Evolutionary conservation across 2,888 invertebrate genomes (phyloP), one percentile per base, ranked within the genome.

Genomic region (Epirrhoe tristata): DNA sequence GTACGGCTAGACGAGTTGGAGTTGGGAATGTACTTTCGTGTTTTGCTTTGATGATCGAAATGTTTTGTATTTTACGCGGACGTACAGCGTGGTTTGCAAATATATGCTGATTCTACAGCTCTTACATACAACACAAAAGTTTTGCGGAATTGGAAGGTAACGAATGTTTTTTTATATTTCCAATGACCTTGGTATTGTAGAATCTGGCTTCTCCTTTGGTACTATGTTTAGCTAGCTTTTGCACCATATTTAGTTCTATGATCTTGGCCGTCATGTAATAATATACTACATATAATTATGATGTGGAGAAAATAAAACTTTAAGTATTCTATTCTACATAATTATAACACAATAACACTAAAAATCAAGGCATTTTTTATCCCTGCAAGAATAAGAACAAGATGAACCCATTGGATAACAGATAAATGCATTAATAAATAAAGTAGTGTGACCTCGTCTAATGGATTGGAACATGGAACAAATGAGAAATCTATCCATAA

Each of bases 101-200:
- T 78, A 79, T 73, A 77, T 78, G 74, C 70, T 70, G 71, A 75
- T 62, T 74, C 68, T 71, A 69, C 73, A 74, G 63, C 72, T 69
- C 48, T 48, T 48, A 7, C 4, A 46, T 3, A 36, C 55, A 14
- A 31, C 32, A 58, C 16, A 53, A 32, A 57, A 57, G 12, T 58
- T 66, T 66, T 74, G 63, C 55, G 66, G 10, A 7, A 69, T n/a
- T n/a, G 46, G 59, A 66, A 82, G 81, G 79, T 78, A 77, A 77
- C 67, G 12, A 63, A 51, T 43, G 17, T 58, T 58, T 16, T 59
- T 53, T 61, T 2, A 0, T 55, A 46, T 53, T 32, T 5, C 10
- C 0, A 34, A 56, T 79, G 80, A 83, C 83, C 83, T 83, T 83
- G 81, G 69, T 67, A 58, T 70, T 71, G 66, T 58, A 36, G n/a